Percentiles rank a stretch among this genome's conserved stretches.
phyloP scores from a whole-genome alignment of 2,888 invertebrate genomes.

The Drosophila neotestacea region DNA sequence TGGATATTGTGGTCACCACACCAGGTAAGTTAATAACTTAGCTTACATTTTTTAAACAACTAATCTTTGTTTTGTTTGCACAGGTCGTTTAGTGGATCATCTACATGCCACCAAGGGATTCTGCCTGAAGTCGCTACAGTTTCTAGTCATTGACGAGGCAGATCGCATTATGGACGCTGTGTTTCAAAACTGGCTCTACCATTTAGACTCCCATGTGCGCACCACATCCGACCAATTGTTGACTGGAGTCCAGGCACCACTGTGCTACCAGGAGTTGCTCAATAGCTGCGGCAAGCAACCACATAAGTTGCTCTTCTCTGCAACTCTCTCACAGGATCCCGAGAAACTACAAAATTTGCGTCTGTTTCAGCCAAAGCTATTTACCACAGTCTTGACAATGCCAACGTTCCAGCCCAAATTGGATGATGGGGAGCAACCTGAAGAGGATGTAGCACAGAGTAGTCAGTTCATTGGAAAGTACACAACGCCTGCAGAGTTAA shows the following conservation, averaged over 20 bases:
- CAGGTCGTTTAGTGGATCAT: constrained; percentile 94
- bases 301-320: constrained; percentile 98
- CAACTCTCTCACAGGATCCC: constrained; percentile 98
- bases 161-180: constrained; percentile 97
- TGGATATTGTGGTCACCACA: constrained; percentile 96
- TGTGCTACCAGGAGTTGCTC: constrained; percentile 81
- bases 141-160: constrained; percentile 98
- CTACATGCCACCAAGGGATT: constrained; percentile 93
- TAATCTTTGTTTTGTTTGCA: not conserved
- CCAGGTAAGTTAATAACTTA: constrained; percentile 86
- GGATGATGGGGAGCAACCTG: constrained; percentile 2
- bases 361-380: constrained; percentile 96
- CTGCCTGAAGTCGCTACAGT: constrained; percentile 89
- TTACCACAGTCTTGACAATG: constrained; percentile 89
- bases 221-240: constrained; percentile 86
- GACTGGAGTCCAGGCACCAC: constrained; percentile 85
- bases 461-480: constrained; percentile 91
- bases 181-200: constrained; percentile 95
- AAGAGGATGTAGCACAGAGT: constrained; percentile 50
- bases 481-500: constrained; percentile 92
- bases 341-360: constrained; percentile 96
- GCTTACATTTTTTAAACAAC: not conserved
- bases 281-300: constrained; percentile 84
- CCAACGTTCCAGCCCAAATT: constrained; percentile 47
- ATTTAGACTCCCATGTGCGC: constrained; percentile 90